These are phyloP conservation scores for Archegozetes longisetosus DNA, from an alignment of 1,140 invertebrate genomes.

Conservation along the genomic window DNA sequence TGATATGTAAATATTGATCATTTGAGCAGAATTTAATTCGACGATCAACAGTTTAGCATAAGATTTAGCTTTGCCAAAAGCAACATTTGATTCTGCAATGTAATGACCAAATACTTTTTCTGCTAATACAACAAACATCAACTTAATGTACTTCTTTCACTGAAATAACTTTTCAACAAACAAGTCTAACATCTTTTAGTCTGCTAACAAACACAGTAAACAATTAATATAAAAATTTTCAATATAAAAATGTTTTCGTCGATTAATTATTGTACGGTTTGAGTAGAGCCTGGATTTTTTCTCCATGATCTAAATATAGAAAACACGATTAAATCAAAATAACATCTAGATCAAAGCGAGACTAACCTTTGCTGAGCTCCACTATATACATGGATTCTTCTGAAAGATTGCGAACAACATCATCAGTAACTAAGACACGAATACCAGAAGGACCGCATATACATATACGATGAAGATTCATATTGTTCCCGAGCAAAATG, in stretches of 20 bases:
- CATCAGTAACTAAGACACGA: slow-evolving; percentile 18
- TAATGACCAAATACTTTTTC: too few relatives aligned
- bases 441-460: slow-evolving; percentile 16
- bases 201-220: neutral
- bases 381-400: slow-evolving; percentile 17
- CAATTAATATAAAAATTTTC: neutral
- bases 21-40: too few relatives aligned
- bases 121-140: too few relatives aligned
- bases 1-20: too few relatives aligned
- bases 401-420: slow-evolving; percentile 18
- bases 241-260: too few relatives aligned
- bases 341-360: neutral
- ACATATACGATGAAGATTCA: slow-evolving; percentile 12
- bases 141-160: too few relatives aligned
- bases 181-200: too few relatives aligned
- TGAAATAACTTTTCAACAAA: too few relatives aligned
- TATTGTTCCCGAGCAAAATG: slow-evolving; percentile 4
- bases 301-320: neutral
- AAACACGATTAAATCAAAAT: neutral
- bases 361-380: slow-evolving; percentile 15
- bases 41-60: too few relatives aligned
- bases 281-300: neutral
- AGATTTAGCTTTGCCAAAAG: too few relatives aligned
- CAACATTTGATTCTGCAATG: too few relatives aligned
- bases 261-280: neutral